Base-by-base conservation (phyloP, 2,888 invertebrate genomes). In the Pecten maximus region DNA sequence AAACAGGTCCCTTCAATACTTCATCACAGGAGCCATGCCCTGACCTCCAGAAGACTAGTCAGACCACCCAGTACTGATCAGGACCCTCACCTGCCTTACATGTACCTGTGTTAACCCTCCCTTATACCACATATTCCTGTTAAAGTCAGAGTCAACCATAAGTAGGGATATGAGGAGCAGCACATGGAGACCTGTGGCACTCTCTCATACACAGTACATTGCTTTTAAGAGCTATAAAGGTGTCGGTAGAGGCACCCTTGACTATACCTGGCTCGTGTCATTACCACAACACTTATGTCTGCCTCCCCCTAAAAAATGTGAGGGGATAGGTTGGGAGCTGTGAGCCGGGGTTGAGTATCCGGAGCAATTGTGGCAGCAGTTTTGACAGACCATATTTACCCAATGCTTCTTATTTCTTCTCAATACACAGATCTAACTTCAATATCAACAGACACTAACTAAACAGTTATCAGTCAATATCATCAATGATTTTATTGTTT, bases 41-140 rank as follows among this genome's bases (percentile, higher is more conserved):
- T 23, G 35, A 6, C 28, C 35, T 74, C 28, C 35, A 3, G 23
- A 35, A 74, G 74, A 74, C 28, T 6, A 28, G 74, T 35, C 8
- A 16, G 74, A 74, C 74, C 74, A 74, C 74, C 74, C 74, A 74
- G 12, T 23, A 74, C 28, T 10, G 8, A 74, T 35, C 74, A 74
- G 74, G 74, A 74, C 74, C 54, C 74, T 74, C 74, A 74, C 74
- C 74, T 74, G 74, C 8, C 35, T 74, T 74, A 54, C 50, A 54
- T 54, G 23, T 10, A 74, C 74, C 74, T 74, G 74, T 60, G 19
- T 15, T 23, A 74, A 10, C 74, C 35, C 35, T 54, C n/a, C n/a
- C n/a, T n/a, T 15, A 23, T 19, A 54, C 54, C 23, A 23, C 23
- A n/a, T 23, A 54, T 0, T 28, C 35, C 3, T 35, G 35, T 74